Evolutionary conservation across 92 coral and sea anemone genomes (phyloP).

Genomic region (Palythoa caribaeorum): DNA sequence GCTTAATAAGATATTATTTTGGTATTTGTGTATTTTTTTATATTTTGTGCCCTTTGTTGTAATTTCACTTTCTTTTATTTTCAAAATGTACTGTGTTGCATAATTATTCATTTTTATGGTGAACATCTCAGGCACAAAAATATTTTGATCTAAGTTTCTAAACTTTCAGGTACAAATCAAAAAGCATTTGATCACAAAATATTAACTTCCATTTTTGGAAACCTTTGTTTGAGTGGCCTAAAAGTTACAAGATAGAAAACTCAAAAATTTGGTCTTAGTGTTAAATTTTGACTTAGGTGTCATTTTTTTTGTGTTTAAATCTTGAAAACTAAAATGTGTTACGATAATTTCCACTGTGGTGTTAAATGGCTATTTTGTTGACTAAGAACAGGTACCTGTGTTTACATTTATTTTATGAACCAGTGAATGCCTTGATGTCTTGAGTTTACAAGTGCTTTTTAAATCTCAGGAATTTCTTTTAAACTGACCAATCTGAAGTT

Average conservation of each 20-base stretch:
- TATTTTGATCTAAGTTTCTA: neutral
- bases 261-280: neutral
- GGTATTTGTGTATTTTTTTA: neutral
- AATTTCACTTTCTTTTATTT: neutral
- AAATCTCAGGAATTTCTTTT: neutral
- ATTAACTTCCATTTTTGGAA: neutral
- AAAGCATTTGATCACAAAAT: constrained; percentile 1
- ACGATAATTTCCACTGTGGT: neutral
- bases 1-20: no score
- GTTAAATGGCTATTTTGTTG: constrained; percentile 24
- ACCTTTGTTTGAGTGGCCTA: neutral
- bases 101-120: constrained; percentile 25
- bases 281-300: neutral
- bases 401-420: constrained; percentile 19
- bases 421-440: constrained; percentile 1
- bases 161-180: constrained; percentile 6
- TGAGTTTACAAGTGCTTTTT: neutral
- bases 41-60: neutral
- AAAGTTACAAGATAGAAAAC: neutral
- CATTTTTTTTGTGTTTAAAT: neutral
- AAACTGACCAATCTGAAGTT: neutral
- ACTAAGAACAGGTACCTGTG: constrained; percentile 27
- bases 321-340: neutral
- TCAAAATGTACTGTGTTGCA: neutral
- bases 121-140: neutral